A percentile compares a stretch with the other conserved stretches of the same genome.
phyloP scores from a whole-genome alignment of 2,888 invertebrate species.

The Cyclophora albipunctata region DNA sequence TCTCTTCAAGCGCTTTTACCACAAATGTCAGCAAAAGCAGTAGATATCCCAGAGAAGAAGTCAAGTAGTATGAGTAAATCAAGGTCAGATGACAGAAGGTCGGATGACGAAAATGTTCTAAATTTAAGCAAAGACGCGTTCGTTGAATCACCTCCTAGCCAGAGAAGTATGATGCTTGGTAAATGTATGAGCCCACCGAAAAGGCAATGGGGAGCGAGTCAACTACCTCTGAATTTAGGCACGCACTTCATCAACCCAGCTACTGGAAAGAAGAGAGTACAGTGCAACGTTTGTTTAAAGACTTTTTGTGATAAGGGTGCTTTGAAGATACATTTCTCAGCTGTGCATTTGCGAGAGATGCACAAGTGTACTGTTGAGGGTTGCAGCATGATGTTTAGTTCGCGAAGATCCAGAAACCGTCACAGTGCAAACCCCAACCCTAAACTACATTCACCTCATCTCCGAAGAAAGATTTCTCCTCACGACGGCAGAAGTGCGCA shows the following conservation, averaged over 20 bases:
- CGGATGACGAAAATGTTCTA: slow-evolving; percentile 60
- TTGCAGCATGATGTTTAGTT: slow-evolving; percentile 99
- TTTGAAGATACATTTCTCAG: slow-evolving; percentile 98
- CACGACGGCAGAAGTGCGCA: slow-evolving; percentile 94
- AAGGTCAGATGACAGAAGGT: slow-evolving; percentile 43
- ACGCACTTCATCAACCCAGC: slow-evolving; percentile 94
- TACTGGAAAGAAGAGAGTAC: slow-evolving; percentile 96
- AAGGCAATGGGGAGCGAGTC: slow-evolving; percentile 85
- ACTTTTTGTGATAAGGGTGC: slow-evolving; percentile 99
- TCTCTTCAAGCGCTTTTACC: slow-evolving; percentile 79
- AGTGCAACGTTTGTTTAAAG: slow-evolving; percentile 98
- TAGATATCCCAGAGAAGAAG: slow-evolving; percentile 58
- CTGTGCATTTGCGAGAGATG: slow-evolving; percentile 99
- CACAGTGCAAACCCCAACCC: slow-evolving; percentile 99
- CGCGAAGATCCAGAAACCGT: slow-evolving; percentile 93
- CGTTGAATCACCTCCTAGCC: slow-evolving; percentile 48
- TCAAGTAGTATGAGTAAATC: slow-evolving; percentile 40
- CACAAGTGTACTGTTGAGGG: slow-evolving; percentile 99
- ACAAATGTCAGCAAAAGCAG: slow-evolving; percentile 73
- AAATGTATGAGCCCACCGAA: slow-evolving; percentile 85
- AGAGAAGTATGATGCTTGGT: slow-evolving; percentile 71
- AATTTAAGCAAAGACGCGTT: slow-evolving; percentile 68
- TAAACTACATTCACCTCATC: slow-evolving; percentile 96
- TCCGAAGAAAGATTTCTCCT: slow-evolving; percentile 94
- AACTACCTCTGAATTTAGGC: slow-evolving; percentile 86